These are phyloP conservation scores for Epizoanthus ramosus DNA, from an alignment of 92 coral and sea anemone species.

Conservation along the genomic window DNA sequence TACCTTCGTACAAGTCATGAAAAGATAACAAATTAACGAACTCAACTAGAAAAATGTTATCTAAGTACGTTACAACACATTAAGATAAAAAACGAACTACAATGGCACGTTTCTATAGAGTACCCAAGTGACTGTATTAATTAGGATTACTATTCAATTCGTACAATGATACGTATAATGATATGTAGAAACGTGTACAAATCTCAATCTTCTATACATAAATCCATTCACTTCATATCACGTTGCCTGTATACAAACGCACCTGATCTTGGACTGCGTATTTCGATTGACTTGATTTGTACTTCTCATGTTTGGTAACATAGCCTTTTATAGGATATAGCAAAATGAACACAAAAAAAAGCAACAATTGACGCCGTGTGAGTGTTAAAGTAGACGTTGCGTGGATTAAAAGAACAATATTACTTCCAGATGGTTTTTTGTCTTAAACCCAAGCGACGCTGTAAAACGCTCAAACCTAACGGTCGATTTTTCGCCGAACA, in stretches of 20 bases:
- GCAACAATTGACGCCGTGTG: not conserved
- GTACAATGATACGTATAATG: too few species aligned
- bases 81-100: not conserved
- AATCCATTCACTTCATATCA: too few species aligned
- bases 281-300: not conserved
- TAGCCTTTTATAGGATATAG: too few species aligned
- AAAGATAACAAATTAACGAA: not conserved
- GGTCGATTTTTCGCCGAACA: not conserved
- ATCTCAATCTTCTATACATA: not conserved
- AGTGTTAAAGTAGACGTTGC: not conserved
- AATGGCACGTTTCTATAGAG: not conserved
- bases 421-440: not conserved
- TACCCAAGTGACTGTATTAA: not conserved
- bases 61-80: not conserved
- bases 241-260: not conserved
- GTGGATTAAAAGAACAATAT: not conserved
- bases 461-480: not conserved
- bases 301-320: too few species aligned
- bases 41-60: not conserved
- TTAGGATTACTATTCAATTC: too few species aligned
- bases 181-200: not conserved
- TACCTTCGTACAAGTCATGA: not conserved
- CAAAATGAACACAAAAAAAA: too few species aligned
- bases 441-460: not conserved
- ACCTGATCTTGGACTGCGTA: not conserved